Percentiles rank a stretch among this genome's conserved stretches.
These are phyloP conservation scores for Diarsia brunnea DNA, from an alignment of 2,888 invertebrate species.

Conservation along the genomic window DNA sequence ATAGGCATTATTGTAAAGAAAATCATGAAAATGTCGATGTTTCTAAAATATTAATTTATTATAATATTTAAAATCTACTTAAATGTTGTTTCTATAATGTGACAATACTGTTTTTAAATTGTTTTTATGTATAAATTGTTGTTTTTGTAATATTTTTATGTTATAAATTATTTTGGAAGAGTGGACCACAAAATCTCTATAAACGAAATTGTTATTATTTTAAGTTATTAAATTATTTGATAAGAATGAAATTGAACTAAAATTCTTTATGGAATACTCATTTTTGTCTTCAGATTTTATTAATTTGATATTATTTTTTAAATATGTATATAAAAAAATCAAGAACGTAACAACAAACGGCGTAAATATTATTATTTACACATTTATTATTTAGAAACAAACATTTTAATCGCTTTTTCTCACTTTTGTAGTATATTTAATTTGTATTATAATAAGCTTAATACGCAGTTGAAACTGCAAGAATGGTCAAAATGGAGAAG, in stretches of 20 bases:
- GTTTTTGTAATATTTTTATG: not conserved
- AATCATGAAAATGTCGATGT: no score
- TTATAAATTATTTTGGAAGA: constrained; percentile 20
- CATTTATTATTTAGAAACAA: constrained; percentile 36
- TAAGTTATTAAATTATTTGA: constrained; percentile 53
- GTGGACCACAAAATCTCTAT: constrained; percentile 43
- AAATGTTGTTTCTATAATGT: not conserved
- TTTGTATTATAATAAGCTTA: constrained; percentile 34
- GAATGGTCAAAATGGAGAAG: constrained; percentile 4
- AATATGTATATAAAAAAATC: constrained; percentile 1
- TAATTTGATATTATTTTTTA: not conserved
- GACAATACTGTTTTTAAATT: not conserved
- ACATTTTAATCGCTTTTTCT: constrained; percentile 42
- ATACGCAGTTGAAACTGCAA: not conserved
- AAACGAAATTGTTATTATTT: constrained; percentile 8
- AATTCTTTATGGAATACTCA: not conserved
- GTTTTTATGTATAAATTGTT: not conserved
- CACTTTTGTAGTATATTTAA: constrained; percentile 38
- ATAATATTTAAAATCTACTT: not conserved
- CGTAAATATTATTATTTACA: constrained; percentile 19
- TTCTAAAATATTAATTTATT: no score
- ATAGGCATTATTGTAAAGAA: not conserved
- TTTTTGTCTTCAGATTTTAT: not conserved
- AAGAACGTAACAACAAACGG: constrained; percentile 33
- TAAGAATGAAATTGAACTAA: constrained; percentile 18